Evolutionary conservation across 2,888 invertebrate species (phyloP).

Genomic region (Meandrusa payeni): DNA sequence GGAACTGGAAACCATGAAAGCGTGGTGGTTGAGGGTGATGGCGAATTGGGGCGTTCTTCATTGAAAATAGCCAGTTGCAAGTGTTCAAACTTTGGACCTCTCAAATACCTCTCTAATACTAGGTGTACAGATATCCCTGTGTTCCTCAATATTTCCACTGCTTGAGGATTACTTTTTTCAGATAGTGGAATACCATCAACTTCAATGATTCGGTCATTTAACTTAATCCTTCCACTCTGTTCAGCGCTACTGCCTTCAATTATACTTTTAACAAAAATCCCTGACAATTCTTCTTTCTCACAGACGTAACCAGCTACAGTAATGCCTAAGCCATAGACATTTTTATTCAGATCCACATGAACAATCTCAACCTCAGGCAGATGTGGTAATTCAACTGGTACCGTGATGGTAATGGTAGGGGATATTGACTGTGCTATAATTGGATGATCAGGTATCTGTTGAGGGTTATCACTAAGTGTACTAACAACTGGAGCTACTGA

Average conservation of each 20-base stretch:
- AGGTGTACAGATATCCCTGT: slow-evolving; percentile 95
- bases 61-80: slow-evolving; percentile 91
- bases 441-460: slow-evolving; percentile 62
- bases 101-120: slow-evolving; percentile 94
- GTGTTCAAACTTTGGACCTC: slow-evolving; percentile 96
- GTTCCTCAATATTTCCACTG: slow-evolving; percentile 95
- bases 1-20: slow-evolving; percentile 91
- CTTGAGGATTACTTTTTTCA: slow-evolving; percentile 97
- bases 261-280: slow-evolving; percentile 99
- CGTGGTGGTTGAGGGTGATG: slow-evolving; percentile 90
- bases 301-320: slow-evolving; percentile 98
- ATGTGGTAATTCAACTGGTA: slow-evolving; percentile 80
- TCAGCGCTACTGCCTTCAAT: slow-evolving; percentile 98
- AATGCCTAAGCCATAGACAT: slow-evolving; percentile 95
- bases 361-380: slow-evolving; percentile 95
- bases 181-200: slow-evolving; percentile 94
- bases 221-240: slow-evolving; percentile 92
- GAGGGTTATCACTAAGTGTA: slow-evolving; percentile 67
- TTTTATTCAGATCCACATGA: slow-evolving; percentile 94
- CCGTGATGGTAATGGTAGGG: slow-evolving; percentile 72
- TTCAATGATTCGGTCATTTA: slow-evolving; percentile 98
- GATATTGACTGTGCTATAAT: slow-evolving; percentile 57
- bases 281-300: slow-evolving; percentile 99
- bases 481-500: slow-evolving; percentile 68
- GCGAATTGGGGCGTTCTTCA: slow-evolving; percentile 78